Base-by-base conservation (phyloP, 2,888 invertebrate species). In the Thysanoteuthis rhombus region DNA sequence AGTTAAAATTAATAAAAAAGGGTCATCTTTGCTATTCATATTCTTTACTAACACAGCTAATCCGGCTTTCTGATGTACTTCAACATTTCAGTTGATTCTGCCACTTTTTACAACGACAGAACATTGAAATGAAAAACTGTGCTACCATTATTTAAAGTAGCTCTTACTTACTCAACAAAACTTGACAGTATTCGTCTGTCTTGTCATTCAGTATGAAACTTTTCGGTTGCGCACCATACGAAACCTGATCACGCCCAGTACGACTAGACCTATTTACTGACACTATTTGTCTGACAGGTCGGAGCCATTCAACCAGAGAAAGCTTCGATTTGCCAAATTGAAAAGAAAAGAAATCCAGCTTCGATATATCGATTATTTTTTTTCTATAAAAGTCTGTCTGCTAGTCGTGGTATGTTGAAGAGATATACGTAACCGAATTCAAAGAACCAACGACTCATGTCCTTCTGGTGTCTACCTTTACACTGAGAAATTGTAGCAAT, bases 221-320 rank as follows among this genome's bases (percentile, higher is more conserved):
- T 75, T 75, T n/a, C n/a, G n/a, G n/a, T 36, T 75, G 12, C 36
- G 4, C 75, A 16, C 75, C 36, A n/a, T 75, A 36, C n/a, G 75
- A 75, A 75, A 75, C 75, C n/a, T 19, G 75, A 75, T 75, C 75
- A 75, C 75, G 75, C n/a, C 36, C n/a, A 16, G n/a, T 25, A 75
- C n/a, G 75, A n/a, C 75, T 75, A 75, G 75, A 75, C 75, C 75
- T 75, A 75, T 75, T 75, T 75, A 75, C 75, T 75, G 75, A 75
- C 75, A 75, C n/a, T 36, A 75, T 75, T 75, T 75, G 75, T 75
- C 75, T 75, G 75, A 75, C 75, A 75, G 75, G n/a, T 75, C 36
- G 75, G n/a, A 75, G 75, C 75, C 75, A 75, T 75, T 75, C 75
- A 75, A 36, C 36, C 75, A 75, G n/a, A 36, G 75, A 75, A 75